Evolutionary conservation across 2,113 vertebrate species (phyloP), one percentile per base, ranked within the genome.

Genomic region (Mastomys natalensis): DNA sequence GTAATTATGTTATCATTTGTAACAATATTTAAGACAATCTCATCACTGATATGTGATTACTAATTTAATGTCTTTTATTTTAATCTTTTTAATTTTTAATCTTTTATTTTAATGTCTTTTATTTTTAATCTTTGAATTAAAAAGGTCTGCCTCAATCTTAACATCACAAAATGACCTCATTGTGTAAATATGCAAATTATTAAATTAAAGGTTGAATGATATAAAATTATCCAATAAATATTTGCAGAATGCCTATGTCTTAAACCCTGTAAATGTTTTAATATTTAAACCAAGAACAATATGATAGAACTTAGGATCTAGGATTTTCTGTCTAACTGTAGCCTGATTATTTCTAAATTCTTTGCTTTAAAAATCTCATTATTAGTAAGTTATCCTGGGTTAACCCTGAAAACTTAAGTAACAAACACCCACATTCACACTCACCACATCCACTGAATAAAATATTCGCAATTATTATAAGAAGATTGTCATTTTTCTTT

Each of bases 401-500:
- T 95, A 87, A 89, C 60, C 86, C 89, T 89, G 15, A 62, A 78
- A 90, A 51, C 4, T 29, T 34, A 82, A 16, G 45, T 6, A 13
- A 26, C 5, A 70, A 7, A 34, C 37, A 64, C 43, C 58, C 26
- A 40, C 34, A 64, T 17, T 31, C 11, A 72, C 24, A 11, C 12
- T 55, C 58, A 84, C 26, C 68, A 45, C n/a, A n/a, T 11, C 58
- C 5, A 87, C 2, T 66, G 31, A 95, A 17, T 89, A 48, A 95
- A 96, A 91, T 37, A 68, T 64, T 91, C 48, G 73, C 51, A 91
- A 5, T 60, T 76, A 80, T 76, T 87, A 0, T 29, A 0, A 13
- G 19, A 89, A 5, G 68, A 80, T 64, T 81, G 22, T 87, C 17
- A 89, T 51, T 87, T 97, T 34, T 87, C 68, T 6, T 84, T 95